Evolutionary conservation across 2,888 invertebrate genomes (phyloP).

Genomic region (Drosophila emarginata): DNA sequence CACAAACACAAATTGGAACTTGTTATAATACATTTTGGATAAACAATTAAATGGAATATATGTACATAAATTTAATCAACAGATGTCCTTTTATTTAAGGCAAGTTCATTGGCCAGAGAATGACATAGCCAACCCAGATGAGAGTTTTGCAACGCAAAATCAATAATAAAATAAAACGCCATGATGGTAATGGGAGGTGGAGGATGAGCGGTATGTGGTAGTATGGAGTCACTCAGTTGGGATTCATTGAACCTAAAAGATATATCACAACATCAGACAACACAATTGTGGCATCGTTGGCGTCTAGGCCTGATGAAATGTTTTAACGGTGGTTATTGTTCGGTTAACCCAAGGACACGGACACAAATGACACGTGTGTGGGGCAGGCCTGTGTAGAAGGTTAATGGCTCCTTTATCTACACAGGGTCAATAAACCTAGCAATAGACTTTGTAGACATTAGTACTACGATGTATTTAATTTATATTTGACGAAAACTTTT

Average conservation of each 20-base stretch:
- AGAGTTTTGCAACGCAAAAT: not conserved
- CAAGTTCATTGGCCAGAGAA: slow-evolving; percentile 4
- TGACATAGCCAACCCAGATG: not conserved
- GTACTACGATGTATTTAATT: not conserved
- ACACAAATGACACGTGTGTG: not conserved
- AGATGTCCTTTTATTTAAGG: slow-evolving; percentile 6
- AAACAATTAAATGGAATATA: not conserved
- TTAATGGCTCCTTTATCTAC: slow-evolving; percentile 1
- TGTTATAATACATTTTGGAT: not conserved
- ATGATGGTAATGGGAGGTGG: not conserved
- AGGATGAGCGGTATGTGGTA: not conserved
- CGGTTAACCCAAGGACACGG: not conserved
- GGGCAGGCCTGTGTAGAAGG: not conserved
- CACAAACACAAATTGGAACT: not conserved
- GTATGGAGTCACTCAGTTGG: not conserved
- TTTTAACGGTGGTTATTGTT: not conserved
- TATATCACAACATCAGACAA: not conserved
- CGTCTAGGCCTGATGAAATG: slow-evolving; percentile 3
- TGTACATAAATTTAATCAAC: slow-evolving; percentile 3
- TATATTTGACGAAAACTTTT: not conserved
- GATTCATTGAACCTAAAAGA: slow-evolving; percentile 1
- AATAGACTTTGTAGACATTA: not conserved
- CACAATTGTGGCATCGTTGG: not conserved
- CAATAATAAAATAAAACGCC: slow-evolving; percentile 4
- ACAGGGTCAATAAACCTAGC: not conserved